Evolutionary conservation across 35 echinoderm and acorn worm genomes (phyloP), one percentile per base, ranked within the genome.

Genomic region (Chiridota heheva): DNA sequence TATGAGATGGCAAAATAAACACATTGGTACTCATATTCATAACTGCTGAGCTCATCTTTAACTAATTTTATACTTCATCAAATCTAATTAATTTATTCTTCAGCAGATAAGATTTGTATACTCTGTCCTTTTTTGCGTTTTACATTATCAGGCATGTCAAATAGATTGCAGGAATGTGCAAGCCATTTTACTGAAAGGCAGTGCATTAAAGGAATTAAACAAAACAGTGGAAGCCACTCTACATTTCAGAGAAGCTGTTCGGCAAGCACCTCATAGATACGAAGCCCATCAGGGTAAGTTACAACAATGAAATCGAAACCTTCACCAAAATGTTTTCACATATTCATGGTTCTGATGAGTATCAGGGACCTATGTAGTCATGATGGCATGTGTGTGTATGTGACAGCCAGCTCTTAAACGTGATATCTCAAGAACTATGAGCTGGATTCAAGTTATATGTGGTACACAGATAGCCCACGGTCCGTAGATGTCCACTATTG

Each of bases 221-320:
- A 98, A 90, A 57, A 87, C 81, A 7, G 80, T 74, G 15, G 95
- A 98, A 57, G 95, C 95, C 41, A 80, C 85, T 5, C 85, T 98
- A 0, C 93, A 98, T 61, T 98, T 88, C 85, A 83, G 95, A 63
- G 95, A 98, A 58, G 95, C 95, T 76, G 85, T 91, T 5, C 83
- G 95, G 32, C 71, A 81, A 49, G 95, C 89, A 17, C 89, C 95
- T 5, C 81, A 87, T 59, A 70, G 88, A 82, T 98, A 87, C 83
- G 95, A 98, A 73, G 89, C 88, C 20, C 95, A 98, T 24, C 85
- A 98, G 86, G 95, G 95, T 92, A 58, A n/a, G n/a, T n/a, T n/a
- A n/a, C n/a, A n/a, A n/a, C n/a, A n/a, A n/a, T n/a, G n/a, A n/a
- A n/a, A n/a, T n/a, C n/a, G n/a, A n/a, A n/a, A n/a, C n/a, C n/a